Conservation (phyloP, 2,888 invertebrate genomes). For the Ornithoptera priamus region DNA sequence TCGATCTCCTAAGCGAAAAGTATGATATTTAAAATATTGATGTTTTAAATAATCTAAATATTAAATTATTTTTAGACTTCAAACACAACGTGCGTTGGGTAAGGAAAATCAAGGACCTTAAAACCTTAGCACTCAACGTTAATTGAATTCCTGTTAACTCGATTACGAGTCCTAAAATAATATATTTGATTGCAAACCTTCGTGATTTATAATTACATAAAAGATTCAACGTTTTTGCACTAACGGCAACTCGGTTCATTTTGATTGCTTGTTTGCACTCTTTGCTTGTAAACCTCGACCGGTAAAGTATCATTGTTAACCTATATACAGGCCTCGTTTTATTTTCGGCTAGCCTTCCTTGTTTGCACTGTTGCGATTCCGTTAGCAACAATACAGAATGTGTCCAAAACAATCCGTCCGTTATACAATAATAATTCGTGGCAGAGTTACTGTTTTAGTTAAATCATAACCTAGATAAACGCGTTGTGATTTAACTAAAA, state of each 20-base stretch:
- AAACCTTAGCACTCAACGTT: background rate
- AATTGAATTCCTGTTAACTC: background rate
- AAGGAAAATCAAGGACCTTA: background rate
- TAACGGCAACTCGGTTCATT: background rate
- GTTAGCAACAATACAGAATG: constrained; percentile 41
- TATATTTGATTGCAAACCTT: background rate
- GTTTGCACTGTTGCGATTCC: constrained; percentile 49
- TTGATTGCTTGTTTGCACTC: constrained; percentile 7
- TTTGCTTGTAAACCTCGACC: constrained; percentile 30
- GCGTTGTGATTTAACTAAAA: too few relatives aligned
- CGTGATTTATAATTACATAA: background rate
- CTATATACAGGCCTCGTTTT: constrained; percentile 43
- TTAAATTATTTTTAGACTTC: too few relatives aligned
- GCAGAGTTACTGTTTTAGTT: constrained; percentile 1
- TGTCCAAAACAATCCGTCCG: constrained; percentile 39
- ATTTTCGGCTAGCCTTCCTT: constrained; percentile 56
- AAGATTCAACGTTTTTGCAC: background rate
- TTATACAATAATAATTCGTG: constrained; percentile 23
- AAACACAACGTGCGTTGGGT: too few relatives aligned
- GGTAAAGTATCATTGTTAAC: constrained; percentile 38
- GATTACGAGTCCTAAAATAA: background rate
- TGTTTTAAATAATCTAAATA: background rate
- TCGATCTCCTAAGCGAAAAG: too few relatives aligned
- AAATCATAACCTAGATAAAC: background rate
- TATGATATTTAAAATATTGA: too few relatives aligned